Evolutionary conservation across 2,113 vertebrate species (phyloP).

Genomic region (Caloenas nicobarica): DNA sequence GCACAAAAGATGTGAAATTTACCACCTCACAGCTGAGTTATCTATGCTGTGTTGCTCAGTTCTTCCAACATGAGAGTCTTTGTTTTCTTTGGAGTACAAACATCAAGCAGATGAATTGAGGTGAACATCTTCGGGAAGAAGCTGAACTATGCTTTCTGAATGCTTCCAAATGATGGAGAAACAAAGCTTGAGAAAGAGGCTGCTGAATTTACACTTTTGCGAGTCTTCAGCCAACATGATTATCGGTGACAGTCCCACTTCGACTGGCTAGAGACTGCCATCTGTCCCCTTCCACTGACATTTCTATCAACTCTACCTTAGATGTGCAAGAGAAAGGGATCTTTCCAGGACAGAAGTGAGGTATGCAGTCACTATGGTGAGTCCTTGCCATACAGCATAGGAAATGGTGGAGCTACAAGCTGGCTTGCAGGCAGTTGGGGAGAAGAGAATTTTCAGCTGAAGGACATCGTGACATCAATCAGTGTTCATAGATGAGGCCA

Average conservation of each 20-base stretch:
- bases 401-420: background rate
- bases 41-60: background rate
- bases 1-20: background rate
- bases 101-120: background rate
- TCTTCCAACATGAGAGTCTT: background rate
- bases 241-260: too few species aligned
- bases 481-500: background rate
- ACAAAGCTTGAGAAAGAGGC: background rate
- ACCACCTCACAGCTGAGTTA: background rate
- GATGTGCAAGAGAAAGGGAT: background rate
- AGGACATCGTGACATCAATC: background rate
- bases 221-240: background rate
- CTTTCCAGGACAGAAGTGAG: background rate
- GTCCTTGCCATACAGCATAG: background rate
- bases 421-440: background rate
- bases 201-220: background rate
- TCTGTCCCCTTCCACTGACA: background rate
- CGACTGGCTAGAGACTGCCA: background rate
- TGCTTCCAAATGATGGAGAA: background rate
- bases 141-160: background rate
- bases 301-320: background rate
- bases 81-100: background rate
- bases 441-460: background rate
- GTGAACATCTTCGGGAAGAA: background rate
- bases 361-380: background rate